Conservation (phyloP, 2,888 invertebrate genomes). For the Andrena camellia region DNA sequence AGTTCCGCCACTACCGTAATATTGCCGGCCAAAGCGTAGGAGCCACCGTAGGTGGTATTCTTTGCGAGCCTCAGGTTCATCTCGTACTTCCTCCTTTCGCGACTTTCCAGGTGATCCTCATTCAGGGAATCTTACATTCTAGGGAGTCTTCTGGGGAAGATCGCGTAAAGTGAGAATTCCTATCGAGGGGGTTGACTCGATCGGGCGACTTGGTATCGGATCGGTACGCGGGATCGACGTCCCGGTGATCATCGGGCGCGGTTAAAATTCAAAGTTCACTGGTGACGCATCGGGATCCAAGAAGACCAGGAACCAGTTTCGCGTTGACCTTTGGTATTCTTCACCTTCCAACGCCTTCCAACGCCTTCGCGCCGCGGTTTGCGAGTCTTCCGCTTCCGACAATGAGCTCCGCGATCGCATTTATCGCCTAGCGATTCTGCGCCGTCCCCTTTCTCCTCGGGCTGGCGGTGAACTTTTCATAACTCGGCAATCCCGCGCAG, state of each 20-base stretch:
- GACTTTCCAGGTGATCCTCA: neutral
- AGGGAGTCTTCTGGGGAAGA: no score
- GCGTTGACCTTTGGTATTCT: constrained; percentile 21
- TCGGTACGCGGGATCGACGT: constrained; percentile 4
- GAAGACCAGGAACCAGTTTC: neutral
- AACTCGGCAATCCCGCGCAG: no score
- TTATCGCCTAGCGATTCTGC: neutral
- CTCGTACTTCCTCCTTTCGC: neutral
- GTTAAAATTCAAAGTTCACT: constrained; percentile 21
- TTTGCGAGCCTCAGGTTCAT: neutral
- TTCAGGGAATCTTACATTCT: no score
- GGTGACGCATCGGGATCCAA: neutral
- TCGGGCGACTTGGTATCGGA: neutral
- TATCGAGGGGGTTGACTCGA: no score
- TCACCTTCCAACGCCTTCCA: neutral
- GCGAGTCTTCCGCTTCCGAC: constrained; percentile 16
- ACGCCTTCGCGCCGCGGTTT: constrained; percentile 14
- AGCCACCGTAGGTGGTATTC: constrained; percentile 5
- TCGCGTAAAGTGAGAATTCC: no score
- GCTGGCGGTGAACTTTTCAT: neutral
- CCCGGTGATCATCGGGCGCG: neutral
- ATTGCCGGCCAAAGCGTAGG: constrained; percentile 9
- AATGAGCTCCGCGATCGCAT: neutral
- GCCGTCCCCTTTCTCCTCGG: neutral
- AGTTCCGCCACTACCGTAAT: constrained; percentile 14